phyloP scores from a whole-genome alignment of 2,113 vertebrate genomes.

The Cottus gobio region DNA sequence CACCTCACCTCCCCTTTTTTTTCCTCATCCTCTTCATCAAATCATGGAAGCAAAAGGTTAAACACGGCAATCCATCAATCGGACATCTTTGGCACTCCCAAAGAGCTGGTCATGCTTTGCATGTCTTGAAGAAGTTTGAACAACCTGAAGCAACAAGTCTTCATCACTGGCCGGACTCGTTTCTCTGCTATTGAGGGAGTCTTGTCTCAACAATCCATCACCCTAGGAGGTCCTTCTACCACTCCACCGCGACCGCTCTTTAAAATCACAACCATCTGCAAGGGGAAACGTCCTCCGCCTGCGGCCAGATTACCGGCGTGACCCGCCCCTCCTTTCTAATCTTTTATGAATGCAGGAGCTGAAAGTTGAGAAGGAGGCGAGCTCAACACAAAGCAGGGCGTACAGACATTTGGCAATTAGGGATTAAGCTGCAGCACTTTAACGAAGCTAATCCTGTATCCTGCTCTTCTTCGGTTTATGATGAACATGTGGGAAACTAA shows the following conservation, averaged over 20 bases:
- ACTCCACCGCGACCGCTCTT: background rate
- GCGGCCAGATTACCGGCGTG: background rate
- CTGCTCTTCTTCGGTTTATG: background rate
- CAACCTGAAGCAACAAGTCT: slow-evolving; percentile 32
- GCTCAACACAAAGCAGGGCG: background rate
- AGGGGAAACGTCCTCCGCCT: background rate
- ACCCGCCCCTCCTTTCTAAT: slow-evolving; percentile 34
- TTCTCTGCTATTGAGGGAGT: background rate
- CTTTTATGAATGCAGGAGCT: slow-evolving; percentile 22
- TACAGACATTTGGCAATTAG: no score
- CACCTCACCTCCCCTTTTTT: slow-evolving; percentile 5
- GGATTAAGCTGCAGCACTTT: background rate
- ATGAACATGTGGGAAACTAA: background rate
- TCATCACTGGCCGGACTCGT: slow-evolving; percentile 21
- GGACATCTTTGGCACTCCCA: slow-evolving; percentile 43
- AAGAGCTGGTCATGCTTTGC: slow-evolving; percentile 47
- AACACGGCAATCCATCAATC: slow-evolving; percentile 54
- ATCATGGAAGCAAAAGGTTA: slow-evolving; percentile 24
- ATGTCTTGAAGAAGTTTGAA: slow-evolving; percentile 39
- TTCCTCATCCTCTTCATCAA: slow-evolving; percentile 34
- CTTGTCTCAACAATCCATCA: background rate
- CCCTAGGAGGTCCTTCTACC: background rate
- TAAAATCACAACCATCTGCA: slow-evolving; percentile 6
- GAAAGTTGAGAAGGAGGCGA: slow-evolving; percentile 35
- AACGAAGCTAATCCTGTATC: background rate